These are phyloP conservation scores for Amphibalanus amphitrite DNA, from an alignment of 1,140 invertebrate species.

Conservation along the genomic window DNA sequence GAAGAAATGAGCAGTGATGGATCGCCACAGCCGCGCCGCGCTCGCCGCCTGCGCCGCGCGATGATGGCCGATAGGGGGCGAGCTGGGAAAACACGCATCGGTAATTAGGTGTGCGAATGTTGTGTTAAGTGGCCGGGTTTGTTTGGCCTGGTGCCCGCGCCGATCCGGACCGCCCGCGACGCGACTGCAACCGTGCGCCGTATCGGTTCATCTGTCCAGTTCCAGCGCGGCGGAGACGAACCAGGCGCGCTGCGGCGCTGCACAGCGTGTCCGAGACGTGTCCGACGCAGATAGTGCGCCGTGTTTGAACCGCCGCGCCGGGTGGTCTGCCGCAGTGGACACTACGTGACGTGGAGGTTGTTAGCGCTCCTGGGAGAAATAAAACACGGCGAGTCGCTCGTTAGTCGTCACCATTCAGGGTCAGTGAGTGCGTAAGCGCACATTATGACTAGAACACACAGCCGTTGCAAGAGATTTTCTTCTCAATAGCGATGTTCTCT, in stretches of 20 bases:
- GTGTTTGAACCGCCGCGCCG: too few relatives aligned
- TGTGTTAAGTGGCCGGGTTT: not conserved
- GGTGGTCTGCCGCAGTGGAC: too few relatives aligned
- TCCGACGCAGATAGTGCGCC: too few relatives aligned
- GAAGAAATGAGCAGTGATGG: not conserved
- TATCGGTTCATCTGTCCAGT: not conserved
- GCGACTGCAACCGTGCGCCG: not conserved
- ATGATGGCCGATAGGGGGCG: not conserved
- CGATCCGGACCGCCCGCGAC: not conserved
- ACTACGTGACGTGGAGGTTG: too few relatives aligned
- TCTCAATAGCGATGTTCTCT: too few relatives aligned
- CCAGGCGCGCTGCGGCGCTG: not conserved
- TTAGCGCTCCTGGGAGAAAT: too few relatives aligned
- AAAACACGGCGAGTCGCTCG: too few relatives aligned
- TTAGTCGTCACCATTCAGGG: too few relatives aligned
- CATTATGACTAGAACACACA: too few relatives aligned
- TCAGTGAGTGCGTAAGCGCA: too few relatives aligned
- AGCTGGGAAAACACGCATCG: not conserved
- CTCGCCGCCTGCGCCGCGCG: too few relatives aligned
- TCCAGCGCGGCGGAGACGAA: not conserved
- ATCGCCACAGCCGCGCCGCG: not conserved
- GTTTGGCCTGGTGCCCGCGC: not conserved
- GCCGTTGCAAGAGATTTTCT: too few relatives aligned
- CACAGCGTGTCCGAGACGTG: not conserved
- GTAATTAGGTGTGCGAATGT: slow-evolving; percentile 1